These are phyloP conservation scores for Steinernema hermaphroditum DNA, from an alignment of 2,888 invertebrate species.

Conservation along the genomic window DNA sequence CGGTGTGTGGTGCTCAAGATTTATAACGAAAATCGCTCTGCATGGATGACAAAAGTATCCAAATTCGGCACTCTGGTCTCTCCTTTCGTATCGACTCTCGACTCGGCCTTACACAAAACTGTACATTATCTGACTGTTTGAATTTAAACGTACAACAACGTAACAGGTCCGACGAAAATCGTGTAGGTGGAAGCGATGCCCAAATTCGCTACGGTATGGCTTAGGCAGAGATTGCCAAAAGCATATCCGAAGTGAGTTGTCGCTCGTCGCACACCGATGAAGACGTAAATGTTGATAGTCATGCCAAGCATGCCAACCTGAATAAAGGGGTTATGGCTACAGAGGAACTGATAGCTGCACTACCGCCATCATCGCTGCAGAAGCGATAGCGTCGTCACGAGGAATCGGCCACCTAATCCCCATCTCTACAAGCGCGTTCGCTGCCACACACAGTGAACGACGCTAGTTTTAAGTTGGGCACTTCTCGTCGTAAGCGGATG, in stretches of 20 bases:
- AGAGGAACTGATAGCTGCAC: too few relatives aligned
- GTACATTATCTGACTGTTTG: too few relatives aligned
- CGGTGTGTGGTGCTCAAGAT: too few relatives aligned
- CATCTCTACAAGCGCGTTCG: too few relatives aligned
- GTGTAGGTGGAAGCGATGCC: neutral
- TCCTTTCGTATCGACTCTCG: too few relatives aligned
- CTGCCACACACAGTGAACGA: too few relatives aligned
- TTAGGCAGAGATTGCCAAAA: constrained; percentile 1
- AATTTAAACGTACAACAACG: neutral
- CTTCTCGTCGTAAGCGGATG: too few relatives aligned
- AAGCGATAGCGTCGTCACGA: too few relatives aligned
- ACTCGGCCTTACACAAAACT: too few relatives aligned
- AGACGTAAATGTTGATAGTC: neutral
- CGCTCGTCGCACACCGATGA: neutral
- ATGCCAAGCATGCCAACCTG: neutral
- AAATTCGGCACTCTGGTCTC: neutral
- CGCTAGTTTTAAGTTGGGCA: too few relatives aligned
- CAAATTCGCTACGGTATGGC: constrained; percentile 5
- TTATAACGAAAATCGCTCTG: neutral
- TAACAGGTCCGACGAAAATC: neutral
- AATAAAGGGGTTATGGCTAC: neutral
- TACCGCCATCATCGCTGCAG: too few relatives aligned
- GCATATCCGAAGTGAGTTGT: constrained; percentile 10
- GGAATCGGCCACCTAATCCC: too few relatives aligned
- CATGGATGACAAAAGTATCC: neutral